Evolutionary conservation across 2,888 invertebrate genomes (phyloP), one percentile per base, ranked within the genome.

Genomic region (Microdon myrmicae): DNA sequence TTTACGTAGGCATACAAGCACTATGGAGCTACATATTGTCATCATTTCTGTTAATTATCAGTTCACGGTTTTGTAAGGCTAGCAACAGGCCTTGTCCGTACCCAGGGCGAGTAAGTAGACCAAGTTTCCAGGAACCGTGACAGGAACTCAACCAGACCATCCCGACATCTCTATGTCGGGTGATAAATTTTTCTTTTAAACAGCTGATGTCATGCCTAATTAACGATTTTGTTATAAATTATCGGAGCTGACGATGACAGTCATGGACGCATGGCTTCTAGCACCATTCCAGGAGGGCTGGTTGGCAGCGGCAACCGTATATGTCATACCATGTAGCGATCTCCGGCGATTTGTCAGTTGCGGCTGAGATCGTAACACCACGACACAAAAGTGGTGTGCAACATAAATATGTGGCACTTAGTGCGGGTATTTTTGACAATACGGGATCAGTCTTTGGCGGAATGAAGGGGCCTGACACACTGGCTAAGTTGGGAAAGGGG

Each of bases 161-260:
- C 60, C 54, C 43, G 23, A 9, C 12, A 22, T 31, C n/a, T 13
- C 7, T 14, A 32, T 22, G 34, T 37, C 16, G 9, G 28, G 44
- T 44, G 25, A 61, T 61, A 58, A 51, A 58, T 58, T 37, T 43
- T 31, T 47, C 5, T 38, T 47, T 32, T 28, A 44, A 73, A 72
- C 76, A 74, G 76, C 76, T 77, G 78, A 76, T 77, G 76, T 76
- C 71, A 72, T 74, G 73, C 76, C 76, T 78, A 77, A 77, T 77
- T 77, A 78, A 77, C 76, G 74, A 74, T 73, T 75, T 74, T 73
- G 76, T 75, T 75, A 74, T 76, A 77, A 77, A 76, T 75, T 75
- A 75, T 47, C 31, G 34, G 37, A 51, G 13, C 34, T 53, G 49
- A 64, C 45, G 64, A 64, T 64, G 58, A 64, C 51, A 64, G 58